These are phyloP conservation scores for Poicephalus meyeri DNA, from an alignment of 2,113 vertebrate genomes.

Conservation along the genomic window DNA sequence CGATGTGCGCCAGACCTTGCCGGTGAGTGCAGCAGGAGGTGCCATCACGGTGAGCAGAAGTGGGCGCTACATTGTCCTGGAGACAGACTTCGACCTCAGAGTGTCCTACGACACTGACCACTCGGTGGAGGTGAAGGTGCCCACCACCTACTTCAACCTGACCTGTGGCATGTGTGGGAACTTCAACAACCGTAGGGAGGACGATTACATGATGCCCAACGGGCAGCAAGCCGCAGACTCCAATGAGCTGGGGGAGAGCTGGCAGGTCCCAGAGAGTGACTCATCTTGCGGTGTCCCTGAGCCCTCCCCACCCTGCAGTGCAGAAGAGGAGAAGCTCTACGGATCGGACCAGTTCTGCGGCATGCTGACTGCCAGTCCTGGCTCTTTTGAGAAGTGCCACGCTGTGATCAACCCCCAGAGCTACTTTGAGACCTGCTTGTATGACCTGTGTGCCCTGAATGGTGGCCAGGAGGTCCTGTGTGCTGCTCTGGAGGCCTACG, in stretches of 20 bases:
- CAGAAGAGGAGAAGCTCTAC: constrained; percentile 59
- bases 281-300: constrained; percentile 45
- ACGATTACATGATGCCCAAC: constrained; percentile 73
- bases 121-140: constrained; percentile 75
- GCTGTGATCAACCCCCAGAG: constrained; percentile 63
- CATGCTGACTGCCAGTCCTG: constrained; percentile 62
- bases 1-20: constrained; percentile 75
- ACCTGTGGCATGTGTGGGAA: constrained; percentile 88
- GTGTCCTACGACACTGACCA: constrained; percentile 76
- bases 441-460: constrained; percentile 72
- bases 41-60: constrained; percentile 51
- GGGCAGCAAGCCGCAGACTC: constrained; percentile 48
- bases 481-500: constrained; percentile 32
- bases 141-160: constrained; percentile 67
- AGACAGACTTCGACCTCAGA: constrained; percentile 72
- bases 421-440: constrained; percentile 79
- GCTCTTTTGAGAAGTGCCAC: constrained; percentile 77
- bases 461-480: constrained; percentile 71
- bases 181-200: constrained; percentile 73
- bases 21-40: constrained; percentile 61
- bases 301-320: constrained; percentile 63
- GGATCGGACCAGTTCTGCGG: constrained; percentile 75
- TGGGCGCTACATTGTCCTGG: constrained; percentile 65
- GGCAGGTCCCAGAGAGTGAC: constrained; percentile 51
- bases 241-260: constrained; percentile 71